A percentile compares a stretch with the other conserved stretches of the same genome.
These are phyloP conservation scores for Onychomys leucogaster DNA, from an alignment of 2,797 vertebrate genomes.

Conservation along the genomic window DNA sequence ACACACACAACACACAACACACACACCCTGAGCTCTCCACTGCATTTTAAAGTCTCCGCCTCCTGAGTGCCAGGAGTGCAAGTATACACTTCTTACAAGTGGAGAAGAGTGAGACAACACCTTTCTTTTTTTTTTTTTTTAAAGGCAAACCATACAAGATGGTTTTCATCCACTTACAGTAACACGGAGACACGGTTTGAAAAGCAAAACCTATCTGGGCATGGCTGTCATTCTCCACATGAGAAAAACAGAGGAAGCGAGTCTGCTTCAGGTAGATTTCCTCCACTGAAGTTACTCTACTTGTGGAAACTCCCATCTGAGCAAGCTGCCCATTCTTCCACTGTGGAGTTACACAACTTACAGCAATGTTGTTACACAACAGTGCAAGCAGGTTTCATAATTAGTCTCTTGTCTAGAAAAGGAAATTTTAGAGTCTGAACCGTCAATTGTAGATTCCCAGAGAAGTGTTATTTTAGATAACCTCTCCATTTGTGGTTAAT, in stretches of 20 bases:
- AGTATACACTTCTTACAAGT: neutral
- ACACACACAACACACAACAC: neutral
- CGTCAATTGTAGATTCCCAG: slow-evolving; percentile 29
- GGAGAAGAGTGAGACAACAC: neutral
- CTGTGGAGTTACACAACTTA: neutral
- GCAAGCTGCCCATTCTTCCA: neutral
- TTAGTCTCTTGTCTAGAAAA: slow-evolving; percentile 46
- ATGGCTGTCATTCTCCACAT: neutral
- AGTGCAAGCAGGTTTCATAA: slow-evolving; percentile 36
- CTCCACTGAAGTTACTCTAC: neutral
- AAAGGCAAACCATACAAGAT: neutral
- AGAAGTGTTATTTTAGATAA: slow-evolving; percentile 3
- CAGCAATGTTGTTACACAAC: neutral
- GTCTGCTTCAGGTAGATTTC: neutral
- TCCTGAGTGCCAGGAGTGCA: neutral
- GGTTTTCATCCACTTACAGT: neutral
- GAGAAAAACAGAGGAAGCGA: neutral
- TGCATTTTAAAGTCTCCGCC: neutral
- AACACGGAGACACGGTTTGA: neutral
- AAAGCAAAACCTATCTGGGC: neutral
- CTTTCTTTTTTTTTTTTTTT: too few relatives aligned
- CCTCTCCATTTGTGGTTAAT: slow-evolving; percentile 12
- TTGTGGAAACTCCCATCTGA: slow-evolving; percentile 13
- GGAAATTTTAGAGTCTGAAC: slow-evolving; percentile 25
- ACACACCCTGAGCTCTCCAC: neutral